Evolutionary conservation across 2,113 vertebrate species (phyloP), one percentile per base, ranked within the genome.

Genomic region (Centrocercus urophasianus): DNA sequence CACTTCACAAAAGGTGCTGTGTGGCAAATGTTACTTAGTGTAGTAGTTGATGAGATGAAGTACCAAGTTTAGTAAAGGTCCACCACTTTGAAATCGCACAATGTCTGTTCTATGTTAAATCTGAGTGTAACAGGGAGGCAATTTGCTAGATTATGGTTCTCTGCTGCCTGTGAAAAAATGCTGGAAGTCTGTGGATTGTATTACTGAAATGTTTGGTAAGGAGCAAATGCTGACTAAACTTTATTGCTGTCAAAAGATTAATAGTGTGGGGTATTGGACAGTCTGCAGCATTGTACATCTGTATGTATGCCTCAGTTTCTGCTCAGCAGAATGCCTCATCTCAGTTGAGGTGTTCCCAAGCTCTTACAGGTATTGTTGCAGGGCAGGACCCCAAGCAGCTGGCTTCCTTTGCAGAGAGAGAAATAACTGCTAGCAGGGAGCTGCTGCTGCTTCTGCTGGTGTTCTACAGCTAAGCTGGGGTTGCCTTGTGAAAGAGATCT

Each of bases 171-270:
- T 77, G 83, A 67, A 93, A 87, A 93, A 71, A 47, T 40, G 22
- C 77, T 87, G 52, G 56, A 80, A 66, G 81, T 45, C 74, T 87
- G 59, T 90, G 65, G 76, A 64, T 73, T 83, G 52, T 82, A 38
- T 92, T 93, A 81, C 17, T 67, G 61, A 93, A 95, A 74, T 88
- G 60, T 69, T 60, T 90, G 57, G 56, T 50, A 60, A 65, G 69
- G 56, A 73, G 34, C 40, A 88, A 94, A 70, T 70, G 45, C 89
- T 78, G 87, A 95, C 30, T 88, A 69, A 95, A 84, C 65, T 88
- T 87, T 57, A 86, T 75, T 92, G 80, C 66, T 71, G 64, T 87
- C 78, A 77, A 28, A 83, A 93, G 72, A 77, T 54, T 71, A 60
- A 2, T n/a, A 86, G 67, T 69, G 52, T 73, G 64, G 66, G 57